These are phyloP conservation scores for Enteromius thamalakanensis DNA, from an alignment of 2,797 vertebrate genomes.

Conservation along the genomic window DNA sequence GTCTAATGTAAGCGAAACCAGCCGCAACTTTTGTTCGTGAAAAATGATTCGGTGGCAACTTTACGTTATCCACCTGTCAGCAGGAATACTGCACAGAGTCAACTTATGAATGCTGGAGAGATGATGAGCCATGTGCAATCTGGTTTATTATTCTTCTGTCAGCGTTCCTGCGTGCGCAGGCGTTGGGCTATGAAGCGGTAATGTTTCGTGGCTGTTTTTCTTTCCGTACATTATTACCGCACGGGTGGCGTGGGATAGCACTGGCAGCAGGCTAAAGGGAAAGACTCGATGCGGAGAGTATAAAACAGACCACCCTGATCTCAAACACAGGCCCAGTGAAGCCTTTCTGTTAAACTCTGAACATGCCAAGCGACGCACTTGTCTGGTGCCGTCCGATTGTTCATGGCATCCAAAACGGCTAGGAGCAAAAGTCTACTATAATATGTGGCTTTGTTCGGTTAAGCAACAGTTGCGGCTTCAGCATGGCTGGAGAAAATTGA, in stretches of 20 bases:
- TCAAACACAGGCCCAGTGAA: not conserved
- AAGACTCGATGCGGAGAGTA: slow-evolving; percentile 63
- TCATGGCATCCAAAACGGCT: slow-evolving; percentile 38
- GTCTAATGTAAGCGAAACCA: not conserved
- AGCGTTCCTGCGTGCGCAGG: slow-evolving; percentile 52
- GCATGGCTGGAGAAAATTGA: slow-evolving; percentile 43
- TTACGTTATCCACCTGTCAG: not conserved
- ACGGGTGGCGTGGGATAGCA: slow-evolving; percentile 68
- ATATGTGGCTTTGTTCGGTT: slow-evolving; percentile 49
- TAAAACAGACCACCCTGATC: slow-evolving; percentile 69
- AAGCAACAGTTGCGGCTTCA: slow-evolving; percentile 47
- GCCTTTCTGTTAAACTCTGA: not conserved
- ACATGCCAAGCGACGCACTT: not conserved
- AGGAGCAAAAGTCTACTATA: slow-evolving; percentile 33
- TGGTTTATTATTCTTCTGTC: slow-evolving; percentile 58
- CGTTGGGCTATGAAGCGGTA: slow-evolving; percentile 59
- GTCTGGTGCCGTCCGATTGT: slow-evolving; percentile 48
- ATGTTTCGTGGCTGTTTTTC: slow-evolving; percentile 70
- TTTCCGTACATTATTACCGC: slow-evolving; percentile 78
- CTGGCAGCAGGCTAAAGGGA: slow-evolving; percentile 63
- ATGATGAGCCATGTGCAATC: slow-evolving; percentile 48
- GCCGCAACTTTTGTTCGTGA: not conserved
- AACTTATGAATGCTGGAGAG: slow-evolving; percentile 20
- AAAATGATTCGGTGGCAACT: not conserved
- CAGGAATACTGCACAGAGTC: not conserved